These are phyloP conservation scores for Apodemia duryi DNA, from an alignment of 2,888 invertebrate species.

Conservation along the genomic window DNA sequence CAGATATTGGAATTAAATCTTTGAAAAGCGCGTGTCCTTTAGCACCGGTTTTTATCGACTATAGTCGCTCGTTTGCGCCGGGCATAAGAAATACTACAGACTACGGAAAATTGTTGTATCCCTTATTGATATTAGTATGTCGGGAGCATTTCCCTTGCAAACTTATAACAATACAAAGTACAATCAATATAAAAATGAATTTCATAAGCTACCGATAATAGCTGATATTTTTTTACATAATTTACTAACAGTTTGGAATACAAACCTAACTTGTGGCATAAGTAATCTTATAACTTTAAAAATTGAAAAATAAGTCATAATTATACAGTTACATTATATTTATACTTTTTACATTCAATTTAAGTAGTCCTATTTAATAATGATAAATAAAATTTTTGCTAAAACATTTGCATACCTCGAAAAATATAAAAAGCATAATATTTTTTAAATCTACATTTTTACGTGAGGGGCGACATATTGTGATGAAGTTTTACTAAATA, in stretches of 20 bases:
- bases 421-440: too few relatives aligned
- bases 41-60: conserved; percentile 1
- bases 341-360: conserved; percentile 8
- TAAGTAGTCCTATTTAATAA: not conserved
- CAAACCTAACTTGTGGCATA: conserved; percentile 8
- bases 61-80: conserved; percentile 3
- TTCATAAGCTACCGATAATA: not conserved
- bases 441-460: too few relatives aligned
- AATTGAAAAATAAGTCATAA: not conserved
- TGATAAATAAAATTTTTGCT: not conserved
- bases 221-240: conserved; percentile 3
- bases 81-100: conserved; percentile 8
- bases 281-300: not conserved
- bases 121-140: not conserved
- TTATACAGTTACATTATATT: not conserved
- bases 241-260: not conserved
- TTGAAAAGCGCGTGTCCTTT: not conserved
- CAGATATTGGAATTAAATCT: not conserved
- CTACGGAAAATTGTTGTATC: not conserved
- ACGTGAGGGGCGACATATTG: too few relatives aligned
- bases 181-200: conserved; percentile 6
- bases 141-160: not conserved
- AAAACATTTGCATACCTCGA: too few relatives aligned
- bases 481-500: too few relatives aligned
- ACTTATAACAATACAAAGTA: conserved; percentile 6